Base-by-base conservation (phyloP, 2,797 vertebrate species). In the Crenuchus spilurus region DNA sequence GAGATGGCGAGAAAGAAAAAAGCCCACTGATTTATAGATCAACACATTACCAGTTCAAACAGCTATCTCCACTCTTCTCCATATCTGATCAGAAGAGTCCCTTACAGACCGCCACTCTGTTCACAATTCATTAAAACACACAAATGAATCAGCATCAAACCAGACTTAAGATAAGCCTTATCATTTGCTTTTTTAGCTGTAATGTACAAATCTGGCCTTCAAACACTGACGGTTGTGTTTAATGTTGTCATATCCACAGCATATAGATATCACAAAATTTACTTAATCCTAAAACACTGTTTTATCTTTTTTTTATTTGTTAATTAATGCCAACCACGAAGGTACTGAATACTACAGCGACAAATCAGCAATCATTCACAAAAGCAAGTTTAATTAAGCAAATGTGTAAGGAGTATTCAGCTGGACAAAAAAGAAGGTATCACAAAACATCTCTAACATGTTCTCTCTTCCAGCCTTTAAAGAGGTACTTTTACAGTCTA, bases 381-480 rank as follows among this genome's bases (percentile, higher is more conserved):
- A 48, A 31, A 64, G n/a, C n/a, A n/a, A n/a, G n/a, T n/a, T n/a
- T n/a, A 26, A 44, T 58, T 39, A 78, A 75, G 70, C 61, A 46
- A 69, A 20, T 44, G 24, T 28, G 10, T 61, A 42, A 62, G 51
- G 60, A 13, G 51, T 65, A 70, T 70, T 48, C 55, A 61, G 75
- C 77, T 46, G 55, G 51, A 76, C 80, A 76, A 75, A 82, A 77
- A 74, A 76, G 66, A 60, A 28, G 11, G 46, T 48, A 28, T 14
- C 13, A 8, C 28, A 3, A 35, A 3, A 3, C 20, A n/a, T 2
- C 14, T 3, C 5, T 8, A n/a, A 3, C 7, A n/a, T 16, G 16
- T 9, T 7, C 2, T 31, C 4, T 8, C 49, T 49, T 1, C 48
- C 20, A 51, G 22, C 8, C 46, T 2, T n/a, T 44, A 16, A n/a